These are phyloP conservation scores for Belgica antarctica DNA, from an alignment of 2,888 invertebrate genomes.

Conservation along the genomic window DNA sequence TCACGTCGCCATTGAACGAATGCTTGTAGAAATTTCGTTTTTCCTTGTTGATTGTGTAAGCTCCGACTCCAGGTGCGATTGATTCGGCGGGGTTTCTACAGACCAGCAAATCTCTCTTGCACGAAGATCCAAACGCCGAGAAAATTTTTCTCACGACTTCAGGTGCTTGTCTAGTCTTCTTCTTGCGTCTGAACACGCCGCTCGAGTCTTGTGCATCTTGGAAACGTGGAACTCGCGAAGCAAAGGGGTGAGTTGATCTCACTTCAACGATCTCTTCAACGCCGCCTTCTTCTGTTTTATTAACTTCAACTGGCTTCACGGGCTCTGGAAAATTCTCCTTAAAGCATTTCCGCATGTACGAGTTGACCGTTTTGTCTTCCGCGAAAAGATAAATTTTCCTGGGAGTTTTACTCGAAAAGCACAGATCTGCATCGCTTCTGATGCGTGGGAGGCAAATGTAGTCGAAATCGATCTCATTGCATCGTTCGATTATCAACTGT, in stretches of 20 bases:
- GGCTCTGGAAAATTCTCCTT: conserved; percentile 34
- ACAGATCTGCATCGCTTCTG: not conserved
- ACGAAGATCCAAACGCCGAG: conserved; percentile 20
- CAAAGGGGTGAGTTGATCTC: not conserved
- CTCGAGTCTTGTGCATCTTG: conserved; percentile 1
- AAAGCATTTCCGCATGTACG: conserved; percentile 29
- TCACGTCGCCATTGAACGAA: conserved; percentile 18
- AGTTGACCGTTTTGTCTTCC: conserved; percentile 28
- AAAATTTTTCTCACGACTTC: not conserved
- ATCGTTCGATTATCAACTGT: conserved; percentile 31
- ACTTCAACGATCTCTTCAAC: not conserved
- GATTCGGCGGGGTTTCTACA: not conserved
- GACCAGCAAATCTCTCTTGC: not conserved
- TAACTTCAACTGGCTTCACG: not conserved
- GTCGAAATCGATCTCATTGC: conserved; percentile 22
- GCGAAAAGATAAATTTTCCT: conserved; percentile 16
- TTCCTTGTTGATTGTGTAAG: not conserved
- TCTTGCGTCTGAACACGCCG: not conserved
- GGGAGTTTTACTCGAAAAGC: conserved; percentile 26
- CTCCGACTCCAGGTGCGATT: conserved; percentile 8
- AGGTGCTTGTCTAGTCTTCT: conserved; percentile 6
- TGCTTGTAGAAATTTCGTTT: not conserved
- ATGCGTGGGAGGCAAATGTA: conserved; percentile 26
- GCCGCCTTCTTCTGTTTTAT: not conserved
- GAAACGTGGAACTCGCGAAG: conserved; percentile 38